Evolutionary conservation across 2,113 vertebrate species (phyloP).

Genomic region (Proteles cristata): DNA sequence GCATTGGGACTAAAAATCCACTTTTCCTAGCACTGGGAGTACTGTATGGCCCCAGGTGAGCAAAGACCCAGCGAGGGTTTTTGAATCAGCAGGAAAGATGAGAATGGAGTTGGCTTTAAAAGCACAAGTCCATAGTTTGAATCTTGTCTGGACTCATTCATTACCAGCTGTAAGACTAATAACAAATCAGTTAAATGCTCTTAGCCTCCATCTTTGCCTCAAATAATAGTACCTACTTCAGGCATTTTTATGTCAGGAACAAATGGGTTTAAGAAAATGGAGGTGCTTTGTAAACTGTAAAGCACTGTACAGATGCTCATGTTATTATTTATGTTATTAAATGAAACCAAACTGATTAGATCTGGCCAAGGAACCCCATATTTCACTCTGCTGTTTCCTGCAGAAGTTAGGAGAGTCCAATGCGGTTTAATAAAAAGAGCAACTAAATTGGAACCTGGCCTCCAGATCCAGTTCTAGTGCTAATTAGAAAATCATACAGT

Average conservation of each 20-base stretch:
- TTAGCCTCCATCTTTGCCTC: background rate
- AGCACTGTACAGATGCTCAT: background rate
- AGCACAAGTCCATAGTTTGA: background rate
- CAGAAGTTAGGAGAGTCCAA: background rate
- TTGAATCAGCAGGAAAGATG: background rate
- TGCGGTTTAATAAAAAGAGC: background rate
- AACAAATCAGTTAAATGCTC: background rate
- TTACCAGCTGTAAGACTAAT: background rate
- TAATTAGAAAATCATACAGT: background rate
- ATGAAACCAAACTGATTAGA: background rate
- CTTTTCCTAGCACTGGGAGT: background rate
- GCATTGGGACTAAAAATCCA: background rate
- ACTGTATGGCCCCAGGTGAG: background rate
- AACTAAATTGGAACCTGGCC: background rate
- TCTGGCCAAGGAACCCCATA: background rate
- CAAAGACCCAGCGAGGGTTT: background rate
- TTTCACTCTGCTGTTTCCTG: background rate
- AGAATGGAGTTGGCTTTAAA: background rate
- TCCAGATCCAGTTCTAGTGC: background rate
- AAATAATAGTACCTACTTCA: background rate
- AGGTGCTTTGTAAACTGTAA: conserved; percentile 36
- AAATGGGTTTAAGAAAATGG: background rate
- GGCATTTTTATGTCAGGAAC: background rate
- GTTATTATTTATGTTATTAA: background rate
- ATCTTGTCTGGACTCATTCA: background rate